phyloP scores from a whole-genome alignment of 2,797 vertebrate genomes.

The Tauraco hartlaubi region DNA sequence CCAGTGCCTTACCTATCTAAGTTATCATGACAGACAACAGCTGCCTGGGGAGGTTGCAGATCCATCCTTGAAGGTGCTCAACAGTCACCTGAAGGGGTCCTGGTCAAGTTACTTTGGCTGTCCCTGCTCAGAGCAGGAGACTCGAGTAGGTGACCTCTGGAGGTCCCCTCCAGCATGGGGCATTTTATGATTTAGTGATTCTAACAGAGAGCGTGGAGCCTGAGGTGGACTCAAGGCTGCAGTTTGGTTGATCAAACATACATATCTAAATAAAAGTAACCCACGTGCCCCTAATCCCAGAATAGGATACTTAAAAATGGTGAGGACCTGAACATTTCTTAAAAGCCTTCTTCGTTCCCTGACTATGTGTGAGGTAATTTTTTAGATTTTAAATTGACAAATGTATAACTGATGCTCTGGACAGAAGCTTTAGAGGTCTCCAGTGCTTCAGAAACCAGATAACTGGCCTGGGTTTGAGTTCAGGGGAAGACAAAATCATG shows the following conservation, averaged over 20 bases:
- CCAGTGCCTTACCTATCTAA: neutral
- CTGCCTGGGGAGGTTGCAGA: neutral
- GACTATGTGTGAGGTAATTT: neutral
- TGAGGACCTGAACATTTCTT: neutral
- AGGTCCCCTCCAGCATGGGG: neutral
- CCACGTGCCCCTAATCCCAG: accelerated
- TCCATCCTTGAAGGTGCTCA: neutral
- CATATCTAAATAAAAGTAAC: neutral
- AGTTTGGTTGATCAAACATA: neutral
- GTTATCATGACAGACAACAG: neutral
- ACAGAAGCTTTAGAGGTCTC: neutral
- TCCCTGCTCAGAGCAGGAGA: neutral
- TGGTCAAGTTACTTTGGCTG: neutral
- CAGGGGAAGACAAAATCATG: neutral
- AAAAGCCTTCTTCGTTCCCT: neutral
- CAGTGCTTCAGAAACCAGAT: neutral
- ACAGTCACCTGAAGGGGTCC: neutral
- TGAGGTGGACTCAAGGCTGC: neutral
- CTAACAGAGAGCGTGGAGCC: neutral
- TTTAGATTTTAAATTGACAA: neutral
- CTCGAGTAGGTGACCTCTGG: neutral
- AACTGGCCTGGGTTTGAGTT: neutral
- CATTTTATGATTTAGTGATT: neutral
- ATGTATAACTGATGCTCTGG: neutral
- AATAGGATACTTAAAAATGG: neutral